Evolutionary conservation across 2,888 invertebrate species (phyloP), one percentile per base, ranked within the genome.

Genomic region (Mellilla xanthometata): DNA sequence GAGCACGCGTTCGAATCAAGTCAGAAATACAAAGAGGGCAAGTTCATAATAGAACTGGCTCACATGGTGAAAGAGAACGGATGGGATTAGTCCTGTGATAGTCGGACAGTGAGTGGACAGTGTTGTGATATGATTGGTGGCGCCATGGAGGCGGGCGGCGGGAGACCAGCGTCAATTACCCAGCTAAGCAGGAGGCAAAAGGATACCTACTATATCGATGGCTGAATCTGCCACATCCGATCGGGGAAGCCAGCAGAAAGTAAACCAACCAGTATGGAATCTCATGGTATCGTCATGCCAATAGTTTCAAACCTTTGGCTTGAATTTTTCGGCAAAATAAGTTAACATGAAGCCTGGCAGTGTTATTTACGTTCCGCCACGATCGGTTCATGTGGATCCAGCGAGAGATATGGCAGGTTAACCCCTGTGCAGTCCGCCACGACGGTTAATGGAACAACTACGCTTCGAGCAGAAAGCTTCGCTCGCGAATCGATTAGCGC

Each of bases 51-150:
- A 79, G 99, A 99, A 90, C 92, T 99, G 89, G 99, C 99, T 62
- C 99, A 99, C 91, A 99, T 99, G 99, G 99, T 99, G 90, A 99
- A 99, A 85, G 99, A 99, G 91, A 99, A 99, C 92, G 99, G 99
- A 68, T 99, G 99, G 99, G 99, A 99, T 91, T 95, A 94, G 93
- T 40, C 31, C 29, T 67, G 72, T 66, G 71, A 60, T 50, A 65
- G 49, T 58, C 39, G 22, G 36, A 42, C 42, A 41, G 42, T 60
- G 50, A 65, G 65, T 63, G 61, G 66, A 69, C 69, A 66, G 58
- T 68, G 65, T 70, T 72, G 73, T 75, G 75, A 71, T 71, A 72
- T 56, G 68, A 67, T 65, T 67, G 72, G 68, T 65, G 69, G 72
- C 64, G 66, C 62, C 59, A 56, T 56, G 56, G 56, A 53, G 55